Evolutionary conservation across 2,113 vertebrate species (phyloP), one percentile per base, ranked within the genome.

Genomic region (Cinclus cinclus): DNA sequence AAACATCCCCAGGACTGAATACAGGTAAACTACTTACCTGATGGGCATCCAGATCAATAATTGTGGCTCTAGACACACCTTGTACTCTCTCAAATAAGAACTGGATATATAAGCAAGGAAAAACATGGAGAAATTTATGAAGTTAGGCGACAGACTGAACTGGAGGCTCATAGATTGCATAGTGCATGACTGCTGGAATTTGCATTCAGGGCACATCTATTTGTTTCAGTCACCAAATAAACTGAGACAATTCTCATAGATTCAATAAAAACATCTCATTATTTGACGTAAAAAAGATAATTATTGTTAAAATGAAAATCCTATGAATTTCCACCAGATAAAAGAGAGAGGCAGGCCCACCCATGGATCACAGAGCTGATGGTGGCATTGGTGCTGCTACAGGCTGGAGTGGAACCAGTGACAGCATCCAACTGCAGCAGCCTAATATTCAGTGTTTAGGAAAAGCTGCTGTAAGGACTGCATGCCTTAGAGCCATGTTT

Each of bases 41-140:
- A 97, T 99, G 99, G 93, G 99, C 99, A 82, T 99, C 99, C 67
- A 99, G 98, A 94, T 99, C 99, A 33, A 99, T 99, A 95, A 99
- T 99, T 63, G 98, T 99, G 41, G 98, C 99, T 96, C 94, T 99
- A 91, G 98, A 98, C 91, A 99, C 95, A 39, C 99, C 99, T 95
- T 98, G 98, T 62, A 99, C 98, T 94, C 98, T 98, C 67, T 99
- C 99, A 97, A 99, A 99, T 78, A 99, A 97, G 95, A 99, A 99
- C 99, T 99, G 94, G 31, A 83, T 76, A 67, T 30, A 53, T n/a
- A 75, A 92, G 35, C 73, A 93, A 65, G 80, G 6, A 47, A 78
- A 95, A 55, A 85, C 37, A 35, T 3, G 33, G 33, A 77, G 47
- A 39, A 49, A 62, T 16, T 23, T 13, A 81, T 30, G 3, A 79